Percentiles rank a stretch among this genome's conserved stretches.
Evolutionary conservation across 2,113 vertebrate species (phyloP).

Genomic region (Boulengeromyrus knoepffleri): DNA sequence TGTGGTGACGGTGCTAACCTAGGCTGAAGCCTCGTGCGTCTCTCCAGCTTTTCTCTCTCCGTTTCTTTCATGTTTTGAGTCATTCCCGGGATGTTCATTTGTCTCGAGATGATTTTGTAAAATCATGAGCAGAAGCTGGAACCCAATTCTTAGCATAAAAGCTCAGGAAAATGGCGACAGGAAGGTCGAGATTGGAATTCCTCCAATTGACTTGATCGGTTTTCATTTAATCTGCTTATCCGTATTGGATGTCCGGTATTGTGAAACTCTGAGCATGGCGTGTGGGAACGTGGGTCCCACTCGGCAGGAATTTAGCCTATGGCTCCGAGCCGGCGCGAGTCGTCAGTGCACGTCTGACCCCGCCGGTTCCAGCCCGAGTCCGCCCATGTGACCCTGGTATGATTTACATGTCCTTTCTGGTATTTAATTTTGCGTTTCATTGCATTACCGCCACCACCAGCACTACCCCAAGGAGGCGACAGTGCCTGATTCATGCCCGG

Average conservation of each 20-base stretch:
- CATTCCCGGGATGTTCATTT: not conserved
- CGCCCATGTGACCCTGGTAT: not conserved
- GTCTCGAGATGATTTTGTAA: not conserved
- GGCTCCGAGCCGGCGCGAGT: not conserved
- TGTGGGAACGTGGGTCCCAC: not conserved
- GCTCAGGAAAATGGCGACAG: not conserved
- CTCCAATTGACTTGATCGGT: not conserved
- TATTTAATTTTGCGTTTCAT: not conserved
- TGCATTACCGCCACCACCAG: not conserved
- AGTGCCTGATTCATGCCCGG: slow-evolving; percentile 8
- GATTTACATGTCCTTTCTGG: not conserved
- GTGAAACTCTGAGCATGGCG: not conserved
- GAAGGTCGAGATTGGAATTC: not conserved
- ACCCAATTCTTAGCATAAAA: not conserved
- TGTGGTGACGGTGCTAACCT: not conserved
- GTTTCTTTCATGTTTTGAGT: not conserved
- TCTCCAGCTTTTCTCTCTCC: not conserved
- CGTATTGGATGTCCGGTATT: not conserved
- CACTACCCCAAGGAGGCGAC: not conserved
- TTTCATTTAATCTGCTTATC: not conserved
- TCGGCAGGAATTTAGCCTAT: not conserved
- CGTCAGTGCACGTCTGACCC: not conserved
- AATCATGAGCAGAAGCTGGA: not conserved
- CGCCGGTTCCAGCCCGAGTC: not conserved
- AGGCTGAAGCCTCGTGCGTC: not conserved